Conservation (phyloP, 2,888 invertebrate species). For the Busseola fusca region DNA sequence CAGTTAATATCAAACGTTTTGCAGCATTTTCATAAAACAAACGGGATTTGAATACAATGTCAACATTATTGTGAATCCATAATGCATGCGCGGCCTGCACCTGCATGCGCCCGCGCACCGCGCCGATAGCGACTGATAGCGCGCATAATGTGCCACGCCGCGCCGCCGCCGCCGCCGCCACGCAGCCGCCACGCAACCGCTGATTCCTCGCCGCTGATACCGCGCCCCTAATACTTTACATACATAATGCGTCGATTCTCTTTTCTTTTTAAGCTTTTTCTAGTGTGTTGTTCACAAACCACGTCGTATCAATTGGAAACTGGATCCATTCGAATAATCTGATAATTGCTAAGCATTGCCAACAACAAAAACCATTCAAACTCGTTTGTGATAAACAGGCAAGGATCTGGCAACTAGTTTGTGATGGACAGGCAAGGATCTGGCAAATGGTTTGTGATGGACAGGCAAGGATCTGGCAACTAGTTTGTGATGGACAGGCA, state of each 20-base stretch:
- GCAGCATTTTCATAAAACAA: slow-evolving; percentile 60
- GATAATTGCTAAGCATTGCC: not conserved
- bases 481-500: too few species aligned
- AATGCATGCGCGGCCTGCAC: slow-evolving; percentile 58
- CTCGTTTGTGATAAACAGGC: not conserved
- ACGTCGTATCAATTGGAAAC: slow-evolving; percentile 3
- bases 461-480: slow-evolving; percentile 3
- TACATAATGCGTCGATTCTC: slow-evolving; percentile 11
- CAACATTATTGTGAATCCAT: slow-evolving; percentile 60
- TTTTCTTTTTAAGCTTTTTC: slow-evolving; percentile 8
- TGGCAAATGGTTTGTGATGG: not conserved
- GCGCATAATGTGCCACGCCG: slow-evolving; percentile 35
- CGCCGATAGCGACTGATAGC: slow-evolving; percentile 54
- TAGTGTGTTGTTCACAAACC: slow-evolving; percentile 3
- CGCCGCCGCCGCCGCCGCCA: slow-evolving; percentile 14
- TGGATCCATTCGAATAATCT: slow-evolving; percentile 2
- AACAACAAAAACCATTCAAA: not conserved
- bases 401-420: slow-evolving; percentile 4
- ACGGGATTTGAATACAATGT: slow-evolving; percentile 64
- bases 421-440: slow-evolving; percentile 8
- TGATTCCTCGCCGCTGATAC: not conserved
- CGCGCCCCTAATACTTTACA: slow-evolving; percentile 14
- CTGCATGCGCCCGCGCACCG: slow-evolving; percentile 47
- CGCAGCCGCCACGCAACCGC: slow-evolving; percentile 19
- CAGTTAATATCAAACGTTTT: slow-evolving; percentile 49